A percentile compares a stretch with the other conserved stretches of the same genome.
phyloP scores from a whole-genome alignment of 2,888 invertebrate species.

The Meteorus colon region DNA sequence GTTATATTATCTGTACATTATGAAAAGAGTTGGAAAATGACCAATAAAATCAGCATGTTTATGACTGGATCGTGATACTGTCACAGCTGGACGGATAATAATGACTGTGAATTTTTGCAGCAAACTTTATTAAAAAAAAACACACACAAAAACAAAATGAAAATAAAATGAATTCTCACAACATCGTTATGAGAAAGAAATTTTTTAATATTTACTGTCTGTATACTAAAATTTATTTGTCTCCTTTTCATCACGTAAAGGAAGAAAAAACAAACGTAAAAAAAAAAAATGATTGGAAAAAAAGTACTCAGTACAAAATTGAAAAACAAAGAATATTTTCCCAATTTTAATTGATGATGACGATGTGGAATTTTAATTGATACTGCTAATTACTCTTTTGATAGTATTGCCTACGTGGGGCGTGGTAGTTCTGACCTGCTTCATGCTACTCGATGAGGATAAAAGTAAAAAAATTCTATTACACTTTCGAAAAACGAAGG shows the following conservation, averaged over 20 bases:
- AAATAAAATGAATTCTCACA: background rate
- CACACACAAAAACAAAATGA: background rate
- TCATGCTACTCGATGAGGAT: slow-evolving; percentile 35
- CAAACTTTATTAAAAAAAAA: background rate
- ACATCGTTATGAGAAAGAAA: background rate
- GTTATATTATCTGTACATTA: slow-evolving; percentile 13
- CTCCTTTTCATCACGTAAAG: background rate
- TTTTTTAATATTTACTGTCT: background rate
- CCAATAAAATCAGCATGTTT: slow-evolving; percentile 32
- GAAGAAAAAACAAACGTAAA: background rate
- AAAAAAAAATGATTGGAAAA: slow-evolving; percentile 1
- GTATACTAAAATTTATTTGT: background rate
- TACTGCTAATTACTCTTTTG: slow-evolving; percentile 55
- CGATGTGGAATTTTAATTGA: slow-evolving; percentile 58
- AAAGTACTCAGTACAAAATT: background rate
- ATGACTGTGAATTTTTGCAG: background rate
- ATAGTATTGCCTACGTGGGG: slow-evolving; percentile 51
- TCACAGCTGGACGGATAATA: slow-evolving; percentile 26
- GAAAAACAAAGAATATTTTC: slow-evolving; percentile 35
- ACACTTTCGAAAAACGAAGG: background rate
- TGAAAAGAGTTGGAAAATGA: slow-evolving; percentile 16
- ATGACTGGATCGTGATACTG: slow-evolving; percentile 32
- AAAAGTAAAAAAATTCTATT: slow-evolving; percentile 1
- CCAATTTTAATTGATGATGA: slow-evolving; percentile 54
- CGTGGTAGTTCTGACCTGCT: slow-evolving; percentile 43